Evolutionary conservation across 2,888 invertebrate species (phyloP), one percentile per base, ranked within the genome.

Genomic region (Mimumesa dahlbomi): DNA sequence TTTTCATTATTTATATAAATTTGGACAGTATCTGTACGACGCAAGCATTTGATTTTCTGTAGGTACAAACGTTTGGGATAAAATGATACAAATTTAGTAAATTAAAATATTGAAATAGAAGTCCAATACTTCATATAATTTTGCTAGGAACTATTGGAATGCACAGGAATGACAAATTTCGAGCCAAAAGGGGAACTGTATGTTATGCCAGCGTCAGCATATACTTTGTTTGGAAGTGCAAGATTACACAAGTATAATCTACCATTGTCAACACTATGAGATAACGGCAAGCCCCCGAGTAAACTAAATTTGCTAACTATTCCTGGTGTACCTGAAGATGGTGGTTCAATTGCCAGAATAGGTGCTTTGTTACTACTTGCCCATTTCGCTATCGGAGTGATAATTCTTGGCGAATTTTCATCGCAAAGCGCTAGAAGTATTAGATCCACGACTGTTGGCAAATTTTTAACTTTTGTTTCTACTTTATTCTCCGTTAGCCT

Each of bases 181-280:
- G 94, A 93, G 57, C 95, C 95, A 84, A 97, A 97, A 5, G 97
- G 97, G 76, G 96, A 94, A 84, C 93, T 93, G 91, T 97, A 97
- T 74, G 92, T 91, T 71, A 97, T 94, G 59, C 94, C 94, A 79
- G 94, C 93, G 82, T 94, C 94, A 54, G 91, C 90, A 90, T 94
- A 96, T 82, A 96, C 92, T 87, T 93, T 93, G 77, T 92, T 91
- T 22, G 97, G 97, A 85, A 97, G 92, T 78, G 95, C 95, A 84
- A 97, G 91, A 91, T 97, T 95, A 88, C 95, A 96, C 75, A 97
- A 92, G 91, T 96, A 96, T 80, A 96, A 91, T 89, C 94, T 94
- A 49, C 95, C 94, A 84, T 93, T 93, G 80, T 91, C 91, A 65
- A 90, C 87, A 63, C 92, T 91, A 87, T 93, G 92, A 5, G 92